phyloP scores from a whole-genome alignment of 2,888 invertebrate genomes.

The Diarsia dahlii region DNA sequence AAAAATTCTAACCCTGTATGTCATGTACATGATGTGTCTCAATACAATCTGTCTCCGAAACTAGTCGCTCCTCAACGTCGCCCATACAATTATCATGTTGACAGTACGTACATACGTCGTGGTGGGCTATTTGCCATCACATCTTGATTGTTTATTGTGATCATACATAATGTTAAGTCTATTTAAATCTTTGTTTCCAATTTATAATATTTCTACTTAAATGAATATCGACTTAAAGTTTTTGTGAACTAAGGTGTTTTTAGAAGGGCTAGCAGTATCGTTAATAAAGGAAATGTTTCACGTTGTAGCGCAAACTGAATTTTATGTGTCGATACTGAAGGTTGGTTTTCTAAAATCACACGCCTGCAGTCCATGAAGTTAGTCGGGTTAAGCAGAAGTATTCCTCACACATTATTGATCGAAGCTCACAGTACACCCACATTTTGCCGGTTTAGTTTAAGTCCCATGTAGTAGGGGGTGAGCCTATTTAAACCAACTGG shows the following conservation, averaged over 20 bases:
- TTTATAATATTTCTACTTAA: not conserved
- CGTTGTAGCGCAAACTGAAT: not conserved
- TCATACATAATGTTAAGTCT: slow-evolving; percentile 43
- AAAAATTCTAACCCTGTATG: not conserved
- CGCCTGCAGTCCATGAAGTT: not conserved
- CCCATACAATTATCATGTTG: slow-evolving; percentile 58
- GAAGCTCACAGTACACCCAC: not conserved
- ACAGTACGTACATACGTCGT: slow-evolving; percentile 48
- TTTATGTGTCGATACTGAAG: not conserved
- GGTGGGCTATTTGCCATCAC: slow-evolving; percentile 70
- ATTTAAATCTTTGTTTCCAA: not conserved
- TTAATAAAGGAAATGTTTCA: not conserved
- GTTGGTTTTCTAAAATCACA: not conserved
- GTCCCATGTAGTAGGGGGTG: no score
- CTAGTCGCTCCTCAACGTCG: slow-evolving; percentile 43
- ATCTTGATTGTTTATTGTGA: slow-evolving; percentile 66
- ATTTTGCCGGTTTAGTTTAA: not conserved
- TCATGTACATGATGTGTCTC: not conserved
- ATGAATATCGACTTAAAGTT: not conserved
- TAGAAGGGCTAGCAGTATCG: not conserved
- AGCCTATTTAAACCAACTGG: no score
- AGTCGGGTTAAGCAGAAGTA: not conserved
- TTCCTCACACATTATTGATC: no score
- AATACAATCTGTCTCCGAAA: slow-evolving; percentile 41
- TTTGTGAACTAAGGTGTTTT: not conserved